Base-by-base conservation (phyloP, 2,797 vertebrate genomes). In the Acestrorhynchus altus region DNA sequence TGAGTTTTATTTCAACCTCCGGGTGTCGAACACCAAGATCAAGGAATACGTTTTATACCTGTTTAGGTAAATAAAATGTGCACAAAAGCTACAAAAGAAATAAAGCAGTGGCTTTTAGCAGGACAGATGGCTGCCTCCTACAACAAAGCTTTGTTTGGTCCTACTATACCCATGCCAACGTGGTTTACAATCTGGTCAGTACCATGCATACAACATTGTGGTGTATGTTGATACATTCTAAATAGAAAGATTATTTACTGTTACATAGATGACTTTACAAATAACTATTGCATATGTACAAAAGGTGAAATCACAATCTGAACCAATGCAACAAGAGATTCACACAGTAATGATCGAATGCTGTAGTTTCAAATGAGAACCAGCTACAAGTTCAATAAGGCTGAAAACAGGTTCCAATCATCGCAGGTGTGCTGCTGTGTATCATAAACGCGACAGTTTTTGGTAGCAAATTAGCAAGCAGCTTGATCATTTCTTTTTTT, bases 1-100 rank as follows among this genome's bases (percentile, higher is more conserved):
- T 22, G 8, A 12, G 60, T 59, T 85, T 88, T 87, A 85, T 87
- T 88, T 80, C 24, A 85, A 79, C 66, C 18, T 82, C 47, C 20
- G 20, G 35, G 72, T 75, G 74, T 82, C 47, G 52, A 77, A 78
- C 74, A 81, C 76, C 74, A 83, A 81, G n/a, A 24, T 67, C 70
- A 76, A 35, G 1, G 7, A 57, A 10, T 68, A 66, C 65, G 22
- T 28, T 81, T 76, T 57, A 74, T 60, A 86, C 74, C 83, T 0
- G 40, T 65, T 71, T 16, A 77, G 74, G 75, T 69, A 70, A 83
- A 77, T 66, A 83, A 60, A 68, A 73, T 44, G 46, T 39, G 40
- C 67, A 81, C 31, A 76, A 82, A 60, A 74, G 44, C 77, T 73
- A 49, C 64, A 85, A 52, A 84, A 65, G 54, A 70, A 71, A 42